Base-by-base conservation (phyloP, 2,888 invertebrate genomes). In the Chalcis sispes region DNA sequence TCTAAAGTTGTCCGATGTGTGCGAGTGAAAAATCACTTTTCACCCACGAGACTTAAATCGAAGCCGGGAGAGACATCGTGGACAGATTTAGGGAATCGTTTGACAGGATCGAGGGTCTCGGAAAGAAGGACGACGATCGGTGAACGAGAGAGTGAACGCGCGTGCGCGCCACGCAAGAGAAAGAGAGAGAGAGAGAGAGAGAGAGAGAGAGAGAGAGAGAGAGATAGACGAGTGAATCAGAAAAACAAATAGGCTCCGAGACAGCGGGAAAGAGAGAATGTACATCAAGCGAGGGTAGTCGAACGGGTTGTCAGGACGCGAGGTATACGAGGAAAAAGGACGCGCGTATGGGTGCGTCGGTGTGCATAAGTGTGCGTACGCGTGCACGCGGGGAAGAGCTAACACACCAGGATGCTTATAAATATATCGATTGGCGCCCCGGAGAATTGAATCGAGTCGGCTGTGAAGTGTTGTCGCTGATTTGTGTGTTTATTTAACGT, bases 1-100 rank as follows among this genome's bases (percentile, higher is more conserved):
- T n/a, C n/a, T n/a, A n/a, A n/a, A n/a, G n/a, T n/a, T n/a, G n/a
- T n/a, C n/a, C n/a, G n/a, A n/a, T n/a, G n/a, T n/a, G n/a, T n/a
- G n/a, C n/a, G n/a, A n/a, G n/a, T n/a, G n/a, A n/a, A n/a, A n/a
- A n/a, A n/a, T n/a, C n/a, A n/a, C n/a, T n/a, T n/a, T n/a, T n/a
- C n/a, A n/a, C n/a, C n/a, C n/a, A n/a, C n/a, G n/a, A n/a, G n/a
- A n/a, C n/a, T n/a, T n/a, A 36, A 36, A 36, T 36, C 36, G 36
- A 4, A 36, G 36, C 36, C 10, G 5, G 4, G 20, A n/a, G 23
- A 48, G 42, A 46, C 46, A 56, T 15, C 25, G 58, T 23, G 48
- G 66, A 66, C 58, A 73, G 59, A 66, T 58, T 65, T 65, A 65
- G 58, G 32, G 59, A 73, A 66, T 72, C 58, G 46, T 20, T 73